Base-by-base conservation (phyloP, 2,888 invertebrate species). In the Aleiodes testaceus region DNA sequence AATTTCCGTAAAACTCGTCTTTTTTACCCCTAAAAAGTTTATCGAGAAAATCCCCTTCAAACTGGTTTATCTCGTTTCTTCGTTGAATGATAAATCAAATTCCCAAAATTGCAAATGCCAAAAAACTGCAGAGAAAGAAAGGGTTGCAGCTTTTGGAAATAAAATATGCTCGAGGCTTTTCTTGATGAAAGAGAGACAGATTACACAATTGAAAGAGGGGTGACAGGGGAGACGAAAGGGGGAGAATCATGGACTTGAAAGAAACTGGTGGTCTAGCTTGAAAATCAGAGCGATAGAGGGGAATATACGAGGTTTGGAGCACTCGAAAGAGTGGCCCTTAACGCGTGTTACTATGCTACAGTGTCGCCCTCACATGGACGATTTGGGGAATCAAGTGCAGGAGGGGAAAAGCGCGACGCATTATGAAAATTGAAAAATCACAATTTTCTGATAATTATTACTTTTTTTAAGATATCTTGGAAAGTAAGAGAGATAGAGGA, bases 271-370 rank as follows among this genome's bases (percentile, higher is more conserved):
- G 64, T 70, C 66, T 65, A 72, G 72, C 55, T 55, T 84, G 87
- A 89, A 78, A 83, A 89, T 82, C 88, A 89, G 45, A 9, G 36
- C 36, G 36, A 36, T 36, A 36, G 36, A 36, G 36, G 36, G 36
- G 36, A 36, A 36, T 36, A 36, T 36, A 36, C 36, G 36, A 0
- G 36, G 9, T 36, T 70, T 74, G 70, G 26, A 22, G 50, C 65
- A 55, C 61, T 82, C 84, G 92, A 26, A 92, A 76, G 91, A 78
- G 77, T 75, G 75, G 72, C 77, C 79, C 80, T 77, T 76, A 64
- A 75, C 81, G 78, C 77, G 82, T 85, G 85, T 86, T 86, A 86
- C 86, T 81, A 85, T 82, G 85, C 86, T 84, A 85, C 83, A 72
- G 81, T 85, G 84, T 80, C 80, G 84, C 81, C 79, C 69, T 75